Evolutionary conservation across 2,797 vertebrate species (phyloP).

Genomic region (Martes flavigula): DNA sequence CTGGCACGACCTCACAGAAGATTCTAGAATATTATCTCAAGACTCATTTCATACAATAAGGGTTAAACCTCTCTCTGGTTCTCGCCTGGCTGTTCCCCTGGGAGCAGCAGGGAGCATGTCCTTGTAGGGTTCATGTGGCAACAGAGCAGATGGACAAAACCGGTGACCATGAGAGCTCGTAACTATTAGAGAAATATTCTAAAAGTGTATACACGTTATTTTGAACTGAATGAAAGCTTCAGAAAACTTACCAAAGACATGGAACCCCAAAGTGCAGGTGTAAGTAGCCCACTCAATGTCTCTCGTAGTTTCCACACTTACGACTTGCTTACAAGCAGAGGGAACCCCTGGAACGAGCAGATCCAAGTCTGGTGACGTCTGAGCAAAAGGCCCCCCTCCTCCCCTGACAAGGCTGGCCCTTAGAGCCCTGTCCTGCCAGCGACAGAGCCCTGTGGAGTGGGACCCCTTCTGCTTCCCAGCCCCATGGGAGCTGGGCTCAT

Average conservation of each 20-base stretch:
- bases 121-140: rapidly evolving
- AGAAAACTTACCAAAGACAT: constrained; percentile 93
- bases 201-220: rapidly evolving
- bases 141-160: background rate
- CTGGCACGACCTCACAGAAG: background rate
- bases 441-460: background rate
- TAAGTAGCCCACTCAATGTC: constrained; percentile 95
- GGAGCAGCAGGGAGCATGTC: rapidly evolving
- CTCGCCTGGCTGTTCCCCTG: no score
- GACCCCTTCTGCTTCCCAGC: rapidly evolving
- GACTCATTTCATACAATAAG: rapidly evolving
- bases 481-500: rapidly evolving
- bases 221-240: background rate
- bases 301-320: constrained; percentile 95
- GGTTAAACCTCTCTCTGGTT: background rate
- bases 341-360: constrained; percentile 91
- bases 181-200: background rate
- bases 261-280: constrained; percentile 96
- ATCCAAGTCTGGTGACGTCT: background rate
- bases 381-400: background rate
- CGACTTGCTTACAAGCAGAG: constrained; percentile 97
- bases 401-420: background rate
- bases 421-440: rapidly evolving
- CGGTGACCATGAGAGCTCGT: rapidly evolving
- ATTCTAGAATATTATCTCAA: background rate